Percentiles rank a stretch among this genome's conserved stretches.
Evolutionary conservation across 2,888 invertebrate species (phyloP).

Genomic region (Chloromyia formosa): DNA sequence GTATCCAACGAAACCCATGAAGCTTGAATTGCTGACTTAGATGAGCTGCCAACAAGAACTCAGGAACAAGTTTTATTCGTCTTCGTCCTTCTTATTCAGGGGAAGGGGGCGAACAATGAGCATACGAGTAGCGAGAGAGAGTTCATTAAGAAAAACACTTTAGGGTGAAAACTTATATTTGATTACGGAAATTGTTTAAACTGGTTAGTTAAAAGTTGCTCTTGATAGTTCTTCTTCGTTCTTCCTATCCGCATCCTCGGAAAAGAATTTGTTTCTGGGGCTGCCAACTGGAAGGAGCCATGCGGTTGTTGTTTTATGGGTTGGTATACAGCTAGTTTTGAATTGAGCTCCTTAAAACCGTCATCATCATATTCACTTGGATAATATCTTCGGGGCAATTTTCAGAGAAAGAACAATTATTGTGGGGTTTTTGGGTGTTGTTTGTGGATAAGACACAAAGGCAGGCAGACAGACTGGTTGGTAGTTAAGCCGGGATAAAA

Average conservation of each 20-base stretch:
- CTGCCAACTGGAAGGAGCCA: neutral
- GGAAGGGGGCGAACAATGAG: no score
- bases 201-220: slow-evolving; percentile 16
- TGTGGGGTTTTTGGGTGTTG: no score
- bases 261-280: no score
- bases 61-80: neutral
- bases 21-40: neutral
- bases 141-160: slow-evolving; percentile 44
- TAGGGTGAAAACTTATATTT: slow-evolving; percentile 40
- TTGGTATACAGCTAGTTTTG: neutral
- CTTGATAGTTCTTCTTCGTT: neutral
- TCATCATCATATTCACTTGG: neutral
- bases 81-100: neutral
- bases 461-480: neutral
- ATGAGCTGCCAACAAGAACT: neutral
- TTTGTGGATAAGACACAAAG: neutral
- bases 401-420: neutral
- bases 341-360: neutral
- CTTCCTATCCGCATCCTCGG: no score
- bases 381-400: neutral
- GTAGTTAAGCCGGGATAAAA: neutral
- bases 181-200: slow-evolving; percentile 45
- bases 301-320: neutral
- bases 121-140: no score
- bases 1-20: no score